Evolutionary conservation across 2,888 invertebrate genomes (phyloP), one percentile per base, ranked within the genome.

Genomic region (Harpagoxenus sublaevis): DNA sequence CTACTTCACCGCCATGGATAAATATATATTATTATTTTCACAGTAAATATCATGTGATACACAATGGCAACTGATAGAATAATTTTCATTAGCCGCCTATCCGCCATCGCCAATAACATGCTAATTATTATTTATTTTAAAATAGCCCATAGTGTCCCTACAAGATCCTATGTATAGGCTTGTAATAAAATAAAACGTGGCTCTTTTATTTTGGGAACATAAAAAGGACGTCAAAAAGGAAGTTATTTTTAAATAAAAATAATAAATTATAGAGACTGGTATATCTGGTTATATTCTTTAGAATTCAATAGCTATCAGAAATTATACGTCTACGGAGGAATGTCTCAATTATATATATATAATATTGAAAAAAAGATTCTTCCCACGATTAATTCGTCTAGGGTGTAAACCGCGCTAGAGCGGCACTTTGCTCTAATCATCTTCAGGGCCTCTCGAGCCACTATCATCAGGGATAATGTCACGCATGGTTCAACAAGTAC

Each of bases 391-490:
- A 83, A 86, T 74, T 87, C 39, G 57, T 45, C 10, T 71, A 42
- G 53, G 39, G 35, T 48, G 23, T 62, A 51, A 83, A 63, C 57
- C 55, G 55, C 35, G 55, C 73, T 57, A 57, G 62, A 75, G 73
- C 83, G 83, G 71, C 82, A 89, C 89, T 89, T 82, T 51, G 48
- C 82, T 83, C 83, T 88, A 89, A 91, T 91, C 91, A 73, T 73
- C 68, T 53, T 70, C 57, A 75, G 77, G 75, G 87, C 88, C 92
- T 91, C 92, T 92, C 89, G 91, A 92, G 88, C 70, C 68, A 83
- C 88, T 90, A 89, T 91, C 87, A 89, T 89, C 85, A 71, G 66
- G 90, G 89, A 91, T 90, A 89, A 89, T 86, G 83, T 87, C 87
- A 84, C 83, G 77, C 73, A 87, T 87, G 89, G 90, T 79, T 79